Percentiles rank a stretch among this genome's conserved stretches.
Conservation (phyloP, 2,113 vertebrate genomes). For the Pipa parva region DNA sequence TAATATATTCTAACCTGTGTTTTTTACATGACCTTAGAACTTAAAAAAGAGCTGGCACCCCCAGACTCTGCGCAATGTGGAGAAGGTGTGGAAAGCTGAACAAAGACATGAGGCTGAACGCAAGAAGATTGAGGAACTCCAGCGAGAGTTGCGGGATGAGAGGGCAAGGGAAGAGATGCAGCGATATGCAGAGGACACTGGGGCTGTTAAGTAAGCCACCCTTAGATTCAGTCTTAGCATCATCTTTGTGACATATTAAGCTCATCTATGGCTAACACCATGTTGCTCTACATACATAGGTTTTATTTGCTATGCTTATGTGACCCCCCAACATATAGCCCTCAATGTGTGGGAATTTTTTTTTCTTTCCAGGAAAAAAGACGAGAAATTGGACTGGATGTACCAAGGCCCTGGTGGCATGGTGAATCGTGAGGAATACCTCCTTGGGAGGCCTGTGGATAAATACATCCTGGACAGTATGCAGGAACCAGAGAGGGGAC, state of each 20-base stretch:
- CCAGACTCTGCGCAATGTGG: conserved; percentile 94
- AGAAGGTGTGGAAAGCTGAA: conserved; percentile 96
- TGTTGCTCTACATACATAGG: too few relatives aligned
- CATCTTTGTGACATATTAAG: neutral
- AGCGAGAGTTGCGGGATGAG: conserved; percentile 89
- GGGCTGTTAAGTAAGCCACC: conserved; percentile 75
- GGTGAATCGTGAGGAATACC: conserved; percentile 91
- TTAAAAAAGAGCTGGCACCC: conserved; percentile 98
- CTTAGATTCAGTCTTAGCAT: neutral
- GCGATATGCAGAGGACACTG: conserved; percentile 78
- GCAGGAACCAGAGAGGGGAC: conserved; percentile 78
- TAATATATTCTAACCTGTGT: neutral
- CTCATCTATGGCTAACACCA: too few relatives aligned
- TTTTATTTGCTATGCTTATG: too few relatives aligned
- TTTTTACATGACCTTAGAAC: conserved; percentile 63
- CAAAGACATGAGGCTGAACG: conserved; percentile 89
- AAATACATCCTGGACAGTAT: conserved; percentile 84
- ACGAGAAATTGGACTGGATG: conserved; percentile 98
- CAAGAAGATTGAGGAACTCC: conserved; percentile 94
- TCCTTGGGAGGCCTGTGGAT: conserved; percentile 88
- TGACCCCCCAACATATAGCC: too few relatives aligned
- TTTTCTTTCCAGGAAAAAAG: conserved; percentile 71
- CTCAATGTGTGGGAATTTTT: too few relatives aligned
- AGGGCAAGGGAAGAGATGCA: conserved; percentile 91
- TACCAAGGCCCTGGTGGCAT: conserved; percentile 90